Base-by-base conservation (phyloP, 2,113 vertebrate genomes). In the Indri indri region DNA sequence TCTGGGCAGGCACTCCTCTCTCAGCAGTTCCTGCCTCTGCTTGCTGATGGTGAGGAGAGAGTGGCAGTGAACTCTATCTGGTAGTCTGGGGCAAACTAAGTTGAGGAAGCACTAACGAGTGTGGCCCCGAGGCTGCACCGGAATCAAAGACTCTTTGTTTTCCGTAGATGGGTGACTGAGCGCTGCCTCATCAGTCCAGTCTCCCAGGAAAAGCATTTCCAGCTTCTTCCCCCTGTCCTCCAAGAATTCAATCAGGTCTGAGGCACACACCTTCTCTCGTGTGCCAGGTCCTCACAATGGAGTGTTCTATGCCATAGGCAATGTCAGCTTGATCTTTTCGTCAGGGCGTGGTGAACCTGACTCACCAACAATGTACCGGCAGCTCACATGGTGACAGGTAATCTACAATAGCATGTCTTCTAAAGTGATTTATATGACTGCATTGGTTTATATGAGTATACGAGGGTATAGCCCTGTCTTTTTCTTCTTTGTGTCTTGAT, bases 111-210 rank as follows among this genome's bases (percentile, higher is more conserved):
- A 14, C 13, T 34, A 65, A 37, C 23, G 20, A 86, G 23, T 20
- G 32, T 25, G 50, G 71, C 61, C 73, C 79, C 40, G 77, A 45
- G 89, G 79, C 47, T 47, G 23, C 40, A 6, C 40, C 34, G 30
- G 50, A 92, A 92, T 85, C 92, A 97, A 96, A 91, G 96, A 47
- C 42, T 66, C 94, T 94, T 96, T 96, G 84, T 98, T 87, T 81
- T 85, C 47, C 25, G 20, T 47, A 25, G 45, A 32, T 14, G 61
- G 12, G 47, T 97, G 95, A 92, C 82, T 71, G 68, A 71, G 5
- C 70, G 27, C 83, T 88, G 80, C 34, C 87, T 97, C 86, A 95
- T 59, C 45, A 14, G 68, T 32, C 45, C 17, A n/a, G 32, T 20
- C 63, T 97, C 66, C 92, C 84, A 47, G 61, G 95, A 96, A 97